Evolutionary conservation across 1,140 invertebrate species (phyloP).

Genomic region (Eueides isabella): DNA sequence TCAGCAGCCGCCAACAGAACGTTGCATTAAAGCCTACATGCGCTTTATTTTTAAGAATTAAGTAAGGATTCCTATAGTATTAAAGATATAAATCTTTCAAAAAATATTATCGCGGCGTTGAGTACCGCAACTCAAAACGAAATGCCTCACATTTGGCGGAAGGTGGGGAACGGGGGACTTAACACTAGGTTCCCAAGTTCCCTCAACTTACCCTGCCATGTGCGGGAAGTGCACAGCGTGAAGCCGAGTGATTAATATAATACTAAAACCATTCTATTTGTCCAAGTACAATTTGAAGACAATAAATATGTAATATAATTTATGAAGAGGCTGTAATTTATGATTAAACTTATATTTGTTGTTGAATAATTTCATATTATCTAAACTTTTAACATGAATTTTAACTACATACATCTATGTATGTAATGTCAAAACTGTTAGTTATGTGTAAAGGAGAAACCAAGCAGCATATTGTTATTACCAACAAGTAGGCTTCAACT

Average conservation of each 20-base stretch:
- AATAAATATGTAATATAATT: background rate
- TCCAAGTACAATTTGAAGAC: background rate
- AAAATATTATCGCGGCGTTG: too few species aligned
- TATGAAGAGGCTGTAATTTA: background rate
- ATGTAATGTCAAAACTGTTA: background rate
- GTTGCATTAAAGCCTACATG: background rate
- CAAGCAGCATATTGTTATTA: constrained; percentile 16
- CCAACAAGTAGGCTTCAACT: constrained; percentile 15
- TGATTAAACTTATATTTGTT: background rate
- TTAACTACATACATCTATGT: background rate
- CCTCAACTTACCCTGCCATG: too few species aligned
- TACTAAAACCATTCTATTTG: too few species aligned
- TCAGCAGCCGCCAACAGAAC: background rate
- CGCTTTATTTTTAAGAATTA: background rate
- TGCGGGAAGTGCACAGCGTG: too few species aligned
- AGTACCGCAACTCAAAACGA: too few species aligned
- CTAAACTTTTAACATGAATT: background rate
- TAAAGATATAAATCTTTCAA: background rate
- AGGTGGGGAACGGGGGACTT: too few species aligned
- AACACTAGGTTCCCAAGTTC: too few species aligned
- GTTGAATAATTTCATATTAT: background rate
- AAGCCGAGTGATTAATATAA: too few species aligned
- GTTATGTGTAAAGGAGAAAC: constrained; percentile 16
- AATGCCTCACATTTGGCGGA: too few species aligned
- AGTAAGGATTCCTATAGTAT: background rate